Base-by-base conservation (phyloP, 2,113 vertebrate genomes). In the Gavialis gangeticus region DNA sequence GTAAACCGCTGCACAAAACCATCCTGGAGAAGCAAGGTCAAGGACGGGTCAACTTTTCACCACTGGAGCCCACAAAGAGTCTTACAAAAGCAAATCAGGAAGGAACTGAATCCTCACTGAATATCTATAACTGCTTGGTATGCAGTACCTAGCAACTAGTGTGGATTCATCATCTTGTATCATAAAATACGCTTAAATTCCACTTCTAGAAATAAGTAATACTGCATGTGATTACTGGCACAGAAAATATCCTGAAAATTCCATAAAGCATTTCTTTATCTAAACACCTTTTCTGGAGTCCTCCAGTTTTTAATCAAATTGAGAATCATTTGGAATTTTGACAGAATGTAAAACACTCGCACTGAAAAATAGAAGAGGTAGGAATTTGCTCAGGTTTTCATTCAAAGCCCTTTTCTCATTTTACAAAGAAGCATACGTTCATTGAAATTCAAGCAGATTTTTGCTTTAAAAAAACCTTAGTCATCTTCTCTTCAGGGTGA, bases 71-170 rank as follows among this genome's bases (percentile, higher is more conserved):
- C 9, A 17, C 56, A 80, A 75, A 88, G 6, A 3, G 5, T 5
- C 17, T 59, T 24, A 25, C 56, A 18, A 18, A 66, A 59, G 18
- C 12, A 3, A 56, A 91, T 5, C 34, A 82, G 67, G 13, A 14
- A 56, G 69, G 6, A 14, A 28, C 3, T 3, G 11, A 13, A 6
- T 64, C 11, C 34, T 2, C 6, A 1, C 57, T 34, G 6, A 11
- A 75, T 75, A 10, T 16, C 5, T 19, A 4, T 28, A 54, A 2
- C 13, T 14, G 28, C 25, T 22, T 5, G 17, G 30, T 30, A 6
- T 18, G 10, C 30, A 69, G 67, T 69, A 19, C 18, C 18, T 34
- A 19, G 67, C 18, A 34, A 69, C 30, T 34, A 69, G 12, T 6
- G 3, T 34, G 30, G 19, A 69, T 30, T 34, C 5, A n/a, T 69